These are phyloP conservation scores for Chloroceryle aenea DNA, from an alignment of 2,113 vertebrate species.

Conservation along the genomic window DNA sequence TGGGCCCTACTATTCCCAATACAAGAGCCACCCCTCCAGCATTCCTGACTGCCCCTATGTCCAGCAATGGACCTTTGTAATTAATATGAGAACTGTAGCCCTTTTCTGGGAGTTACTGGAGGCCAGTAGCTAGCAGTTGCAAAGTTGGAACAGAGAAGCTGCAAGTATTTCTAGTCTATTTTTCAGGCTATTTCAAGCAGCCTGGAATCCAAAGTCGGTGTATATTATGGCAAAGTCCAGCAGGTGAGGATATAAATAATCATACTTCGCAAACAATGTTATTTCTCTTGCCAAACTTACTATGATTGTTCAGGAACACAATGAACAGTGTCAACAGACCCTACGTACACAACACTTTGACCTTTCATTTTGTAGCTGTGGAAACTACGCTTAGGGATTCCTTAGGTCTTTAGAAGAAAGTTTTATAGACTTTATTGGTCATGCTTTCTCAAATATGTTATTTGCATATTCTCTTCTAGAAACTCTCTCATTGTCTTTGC, in stretches of 20 bases:
- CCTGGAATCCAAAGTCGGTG: neutral
- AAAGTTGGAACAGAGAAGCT: neutral
- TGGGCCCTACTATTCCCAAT: neutral
- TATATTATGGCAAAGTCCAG: neutral
- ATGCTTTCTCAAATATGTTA: neutral
- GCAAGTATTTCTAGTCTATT: neutral
- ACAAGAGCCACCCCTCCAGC: accelerated
- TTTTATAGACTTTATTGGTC: neutral
- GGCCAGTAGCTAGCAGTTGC: neutral
- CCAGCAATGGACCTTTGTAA: neutral
- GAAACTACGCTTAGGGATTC: neutral
- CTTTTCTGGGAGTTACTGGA: neutral
- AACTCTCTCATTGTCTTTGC: neutral
- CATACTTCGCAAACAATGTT: neutral
- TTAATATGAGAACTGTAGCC: neutral
- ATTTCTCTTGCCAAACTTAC: neutral
- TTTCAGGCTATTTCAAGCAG: neutral
- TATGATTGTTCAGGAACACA: neutral
- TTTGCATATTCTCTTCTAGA: neutral
- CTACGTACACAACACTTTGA: neutral
- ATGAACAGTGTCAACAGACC: neutral
- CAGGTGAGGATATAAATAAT: neutral
- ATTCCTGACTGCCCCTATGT: accelerated
- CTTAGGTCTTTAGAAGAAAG: neutral
- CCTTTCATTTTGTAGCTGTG: neutral